Percentiles rank a stretch among this genome's conserved stretches.
Conservation (phyloP, 2,113 vertebrate genomes). For the Rhinopomastus cyanomelas region DNA sequence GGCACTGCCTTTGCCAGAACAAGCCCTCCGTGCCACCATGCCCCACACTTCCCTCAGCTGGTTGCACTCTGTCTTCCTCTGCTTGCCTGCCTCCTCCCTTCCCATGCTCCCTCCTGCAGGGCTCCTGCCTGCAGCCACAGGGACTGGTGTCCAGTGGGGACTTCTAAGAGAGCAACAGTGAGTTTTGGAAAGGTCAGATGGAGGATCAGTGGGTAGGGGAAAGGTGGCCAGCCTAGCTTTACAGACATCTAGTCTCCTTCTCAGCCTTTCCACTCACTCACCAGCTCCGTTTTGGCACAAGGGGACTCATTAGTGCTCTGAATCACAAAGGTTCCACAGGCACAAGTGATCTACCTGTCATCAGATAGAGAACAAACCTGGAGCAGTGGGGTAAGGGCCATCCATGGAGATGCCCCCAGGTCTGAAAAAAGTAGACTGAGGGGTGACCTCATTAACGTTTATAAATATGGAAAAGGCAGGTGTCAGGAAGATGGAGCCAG, state of each 20-base stretch:
- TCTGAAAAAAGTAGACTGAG: too few relatives aligned
- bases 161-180: neutral
- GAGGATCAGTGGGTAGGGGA: neutral
- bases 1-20: neutral
- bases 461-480: too few relatives aligned
- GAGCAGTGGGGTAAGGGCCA: neutral
- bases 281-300: neutral
- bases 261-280: neutral
- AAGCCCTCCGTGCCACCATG: accelerated
- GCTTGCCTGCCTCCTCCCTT: neutral
- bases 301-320: neutral
- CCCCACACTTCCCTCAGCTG: neutral
- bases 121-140: neutral
- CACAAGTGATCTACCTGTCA: neutral
- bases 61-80: neutral
- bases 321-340: neutral
- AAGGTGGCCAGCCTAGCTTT: accelerated
- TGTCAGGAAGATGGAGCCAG: too few relatives aligned
- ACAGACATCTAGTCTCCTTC: neutral
- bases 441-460: too few relatives aligned
- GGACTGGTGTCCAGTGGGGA: neutral
- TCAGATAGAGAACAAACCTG: neutral
- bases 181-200: neutral
- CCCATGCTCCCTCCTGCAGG: neutral
- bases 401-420: neutral